Evolutionary conservation across 2,797 vertebrate species (phyloP), one percentile per base, ranked within the genome.

Genomic region (Mycteria americana): DNA sequence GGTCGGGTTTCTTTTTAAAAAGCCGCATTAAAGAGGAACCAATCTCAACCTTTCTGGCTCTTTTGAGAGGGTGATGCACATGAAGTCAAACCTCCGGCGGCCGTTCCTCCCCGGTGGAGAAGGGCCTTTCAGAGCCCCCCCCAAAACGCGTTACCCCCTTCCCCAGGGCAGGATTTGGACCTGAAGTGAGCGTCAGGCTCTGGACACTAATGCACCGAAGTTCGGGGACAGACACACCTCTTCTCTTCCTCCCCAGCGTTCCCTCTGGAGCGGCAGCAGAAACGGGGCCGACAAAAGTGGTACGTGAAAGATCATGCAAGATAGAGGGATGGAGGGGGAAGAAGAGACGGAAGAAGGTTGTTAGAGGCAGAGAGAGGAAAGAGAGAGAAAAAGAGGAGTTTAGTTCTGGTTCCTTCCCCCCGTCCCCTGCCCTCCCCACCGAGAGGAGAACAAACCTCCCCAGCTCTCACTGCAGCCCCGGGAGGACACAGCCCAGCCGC

Each of bases 241-340:
- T 99, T 97, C 90, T 99, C 98, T 98, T 99, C 99, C 98, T 99
- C 98, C 98, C 99, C 99, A 98, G 98, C 95, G 98, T 98, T 98
- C 98, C 98, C 98, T 98, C 99, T 99, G 99, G 98, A 98, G 98
- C 97, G 98, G 99, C 99, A 98, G 99, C 98, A 98, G 98, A 99
- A 99, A 99, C 98, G 98, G 98, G 98, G 97, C 96, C 99, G 97
- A 99, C 98, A 99, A 98, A 98, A 98, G 99, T 98, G 98, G 98
- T 94, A 98, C 74, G 98, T 97, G 97, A 98, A 95, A 95, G 95
- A 64, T 96, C 98, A 98, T 98, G 98, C 98, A 98, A 97, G 98
- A 96, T 92, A 95, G 86, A 95, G 96, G 96, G 97, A 94, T 87
- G 97, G 97, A 95, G 88, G 96, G 92, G 92, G 77, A 96, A 95